A percentile compares a stretch with the other conserved stretches of the same genome.
Evolutionary conservation across 2,113 vertebrate species (phyloP).

Genomic region (Ctenomys sociabilis): DNA sequence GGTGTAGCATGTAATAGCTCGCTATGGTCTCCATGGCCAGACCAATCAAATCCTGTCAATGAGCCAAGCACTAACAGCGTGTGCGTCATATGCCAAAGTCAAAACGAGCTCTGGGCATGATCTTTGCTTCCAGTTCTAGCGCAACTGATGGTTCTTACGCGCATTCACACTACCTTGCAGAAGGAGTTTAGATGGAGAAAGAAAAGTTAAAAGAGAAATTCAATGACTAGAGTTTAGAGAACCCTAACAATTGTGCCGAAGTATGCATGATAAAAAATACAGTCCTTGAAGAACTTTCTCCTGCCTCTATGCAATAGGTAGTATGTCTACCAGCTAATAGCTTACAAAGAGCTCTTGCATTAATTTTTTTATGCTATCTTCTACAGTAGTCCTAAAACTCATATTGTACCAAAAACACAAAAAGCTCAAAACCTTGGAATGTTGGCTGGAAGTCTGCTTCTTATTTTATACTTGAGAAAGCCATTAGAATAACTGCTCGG

Average conservation of each 20-base stretch:
- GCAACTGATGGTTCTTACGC: neutral
- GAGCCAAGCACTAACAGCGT: constrained; percentile 79
- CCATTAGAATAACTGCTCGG: neutral
- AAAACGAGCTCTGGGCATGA: constrained; percentile 54
- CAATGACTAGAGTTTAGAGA: neutral
- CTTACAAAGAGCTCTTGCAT: neutral
- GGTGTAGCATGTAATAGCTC: constrained; percentile 79
- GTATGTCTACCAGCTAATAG: neutral
- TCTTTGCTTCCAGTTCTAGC: constrained; percentile 2
- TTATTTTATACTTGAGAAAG: neutral
- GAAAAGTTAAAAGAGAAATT: neutral
- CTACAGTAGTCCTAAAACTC: neutral
- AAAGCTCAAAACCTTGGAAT: neutral
- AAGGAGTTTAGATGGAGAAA: neutral
- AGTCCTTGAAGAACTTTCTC: constrained; percentile 4
- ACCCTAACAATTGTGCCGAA: neutral
- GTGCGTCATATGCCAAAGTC: constrained; percentile 24
- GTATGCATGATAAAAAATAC: neutral
- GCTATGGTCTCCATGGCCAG: constrained; percentile 73
- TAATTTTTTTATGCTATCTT: constrained; percentile 20
- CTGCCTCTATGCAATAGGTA: neutral
- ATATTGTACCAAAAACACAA: neutral
- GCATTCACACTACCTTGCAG: neutral
- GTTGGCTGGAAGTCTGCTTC: neutral
- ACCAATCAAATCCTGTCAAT: constrained; percentile 80